Conservation (phyloP, 2,113 vertebrate genomes). For the Myotis lucifugus region DNA sequence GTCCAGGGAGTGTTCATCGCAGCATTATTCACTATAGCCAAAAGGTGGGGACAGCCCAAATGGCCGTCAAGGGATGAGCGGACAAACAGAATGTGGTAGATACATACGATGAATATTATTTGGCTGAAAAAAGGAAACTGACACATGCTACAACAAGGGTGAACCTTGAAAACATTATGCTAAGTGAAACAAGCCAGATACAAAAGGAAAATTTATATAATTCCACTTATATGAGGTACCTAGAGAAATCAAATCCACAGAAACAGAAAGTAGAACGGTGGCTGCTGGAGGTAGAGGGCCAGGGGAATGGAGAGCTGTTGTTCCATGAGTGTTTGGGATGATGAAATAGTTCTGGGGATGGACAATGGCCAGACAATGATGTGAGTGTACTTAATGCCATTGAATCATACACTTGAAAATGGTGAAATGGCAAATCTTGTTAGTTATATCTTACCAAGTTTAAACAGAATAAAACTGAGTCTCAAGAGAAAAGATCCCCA, state of each 20-base stretch:
- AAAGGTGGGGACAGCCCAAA: not conserved
- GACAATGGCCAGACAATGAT: not conserved
- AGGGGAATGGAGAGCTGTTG: not conserved
- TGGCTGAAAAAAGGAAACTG: not conserved
- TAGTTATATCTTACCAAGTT: not conserved
- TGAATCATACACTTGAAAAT: not conserved
- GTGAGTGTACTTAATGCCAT: not conserved
- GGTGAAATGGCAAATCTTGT: not conserved
- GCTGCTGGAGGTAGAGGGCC: not conserved
- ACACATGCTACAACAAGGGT: not conserved
- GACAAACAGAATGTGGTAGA: not conserved
- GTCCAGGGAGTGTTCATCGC: not conserved
- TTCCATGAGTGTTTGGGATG: not conserved
- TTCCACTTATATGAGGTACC: not conserved
- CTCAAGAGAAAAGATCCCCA: not conserved
- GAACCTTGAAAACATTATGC: not conserved
- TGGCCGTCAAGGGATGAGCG: not conserved
- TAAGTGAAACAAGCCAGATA: not conserved
- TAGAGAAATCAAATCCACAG: not conserved
- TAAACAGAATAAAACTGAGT: not conserved
- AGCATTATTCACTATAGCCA: not conserved
- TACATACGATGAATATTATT: not conserved
- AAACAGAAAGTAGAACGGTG: not conserved
- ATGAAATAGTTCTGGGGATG: not conserved
- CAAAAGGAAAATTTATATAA: not conserved